Evolutionary conservation across 1,140 invertebrate species (phyloP).

Genomic region (Aphelinus atriplicis): DNA sequence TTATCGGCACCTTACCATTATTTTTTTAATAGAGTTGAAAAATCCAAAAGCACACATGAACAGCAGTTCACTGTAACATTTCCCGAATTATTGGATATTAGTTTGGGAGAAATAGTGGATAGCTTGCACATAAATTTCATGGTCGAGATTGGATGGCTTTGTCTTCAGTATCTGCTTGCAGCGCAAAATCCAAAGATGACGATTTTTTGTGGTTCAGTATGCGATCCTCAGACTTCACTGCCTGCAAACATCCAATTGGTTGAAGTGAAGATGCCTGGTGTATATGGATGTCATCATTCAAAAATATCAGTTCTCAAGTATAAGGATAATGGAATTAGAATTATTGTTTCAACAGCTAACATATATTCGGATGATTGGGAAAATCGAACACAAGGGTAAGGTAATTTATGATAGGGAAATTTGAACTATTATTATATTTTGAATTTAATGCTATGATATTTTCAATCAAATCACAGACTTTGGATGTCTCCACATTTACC

Average conservation of each 20-base stretch:
- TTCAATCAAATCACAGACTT: slow-evolving; percentile 46
- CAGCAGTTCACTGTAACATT: slow-evolving; percentile 77
- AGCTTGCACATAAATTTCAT: slow-evolving; percentile 92
- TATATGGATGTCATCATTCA: slow-evolving; percentile 91
- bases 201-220: slow-evolving; percentile 79
- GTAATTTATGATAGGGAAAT: slow-evolving; percentile 1
- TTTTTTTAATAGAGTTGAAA: slow-evolving; percentile 80
- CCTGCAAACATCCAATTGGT: slow-evolving; percentile 73
- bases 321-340: slow-evolving; percentile 81
- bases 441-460: slow-evolving; percentile 9
- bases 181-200: slow-evolving; percentile 70
- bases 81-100: slow-evolving; percentile 79
- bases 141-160: slow-evolving; percentile 88
- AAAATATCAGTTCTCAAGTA: slow-evolving; percentile 92
- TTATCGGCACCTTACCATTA: slow-evolving; percentile 79
- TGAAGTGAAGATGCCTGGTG: slow-evolving; percentile 77
- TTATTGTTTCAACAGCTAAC: slow-evolving; percentile 94
- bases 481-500: slow-evolving; percentile 89
- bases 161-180: slow-evolving; percentile 80
- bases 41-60: slow-evolving; percentile 70
- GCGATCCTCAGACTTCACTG: slow-evolving; percentile 67
- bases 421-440: background rate
- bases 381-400: slow-evolving; percentile 91
- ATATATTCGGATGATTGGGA: slow-evolving; percentile 91
- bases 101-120: slow-evolving; percentile 77